Evolutionary conservation across 1,140 invertebrate genomes (phyloP), one percentile per base, ranked within the genome.

Genomic region (Bombus consobrinus): DNA sequence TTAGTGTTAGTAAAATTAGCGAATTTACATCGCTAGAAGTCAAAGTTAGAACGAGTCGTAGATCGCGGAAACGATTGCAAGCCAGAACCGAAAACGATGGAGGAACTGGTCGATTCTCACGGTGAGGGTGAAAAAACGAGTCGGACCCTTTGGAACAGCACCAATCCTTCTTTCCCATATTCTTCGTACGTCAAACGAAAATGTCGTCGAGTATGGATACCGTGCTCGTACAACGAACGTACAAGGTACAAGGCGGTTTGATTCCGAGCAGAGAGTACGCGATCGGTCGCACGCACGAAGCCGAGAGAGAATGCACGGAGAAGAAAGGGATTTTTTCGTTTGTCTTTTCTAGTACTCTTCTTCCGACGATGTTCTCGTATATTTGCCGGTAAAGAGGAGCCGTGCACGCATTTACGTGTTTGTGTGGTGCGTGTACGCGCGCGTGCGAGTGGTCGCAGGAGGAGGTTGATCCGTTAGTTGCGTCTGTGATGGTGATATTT

Each of bases 401-500:
- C 57, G 12, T 12, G 73, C 59, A 41, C 47, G 68, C 66, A 78
- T 59, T 53, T 73, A 41, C 43, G 74, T 8, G 28, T 2, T 0
- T 18, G 53, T 47, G 82, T 57, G 73, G 22, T 22, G 34, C 6
- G 34, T 34, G 66, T 37, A 10, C 10, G 34, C 3, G 68, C 34
- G 9, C 37, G 28, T 41, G 69, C 32, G 57, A 41, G 18, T 39
- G 68, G 73, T 71, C 72, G 76, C 47, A 71, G 64, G 18, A 71
- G 73, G 69, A 78, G 76, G 74, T 66, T 68, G 85, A 41, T 25
- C 68, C 84, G 87, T 85, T 86, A 85, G 87, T 82, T 90, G 78
- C 77, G 64, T 72, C 88, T 94, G 92, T 92, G 92, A 93, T 91
- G 93, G 90, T 94, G 92, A 94, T 94, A 94, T 94, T 95, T 94